Conservation (phyloP, 2,113 vertebrate species). For the Motacilla tschutschensis region DNA sequence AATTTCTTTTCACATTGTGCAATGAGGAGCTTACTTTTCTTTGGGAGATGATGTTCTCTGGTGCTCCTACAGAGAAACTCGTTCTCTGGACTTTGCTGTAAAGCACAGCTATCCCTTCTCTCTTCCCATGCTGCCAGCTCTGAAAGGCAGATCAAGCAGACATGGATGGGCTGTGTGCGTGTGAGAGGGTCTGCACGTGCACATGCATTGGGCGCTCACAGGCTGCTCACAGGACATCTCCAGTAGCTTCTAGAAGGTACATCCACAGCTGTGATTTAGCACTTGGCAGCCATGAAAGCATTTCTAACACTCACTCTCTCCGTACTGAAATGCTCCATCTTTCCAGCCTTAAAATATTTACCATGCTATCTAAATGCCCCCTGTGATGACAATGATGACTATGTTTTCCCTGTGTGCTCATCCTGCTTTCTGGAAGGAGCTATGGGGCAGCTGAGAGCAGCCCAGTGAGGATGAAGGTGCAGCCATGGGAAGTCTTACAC, state of each 20-base stretch:
- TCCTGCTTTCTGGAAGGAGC: background rate
- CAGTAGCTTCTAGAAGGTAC: background rate
- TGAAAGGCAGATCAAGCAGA: background rate
- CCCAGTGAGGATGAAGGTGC: background rate
- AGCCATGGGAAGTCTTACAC: background rate
- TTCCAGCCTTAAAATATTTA: background rate
- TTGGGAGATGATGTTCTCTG: background rate
- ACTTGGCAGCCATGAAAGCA: background rate
- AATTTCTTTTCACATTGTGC: background rate
- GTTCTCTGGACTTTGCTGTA: background rate
- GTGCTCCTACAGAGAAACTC: background rate
- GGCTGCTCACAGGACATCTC: background rate
- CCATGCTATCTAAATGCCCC: background rate
- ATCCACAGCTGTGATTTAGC: background rate
- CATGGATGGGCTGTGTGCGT: background rate
- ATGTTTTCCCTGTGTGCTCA: background rate
- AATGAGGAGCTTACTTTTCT: background rate
- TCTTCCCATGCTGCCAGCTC: background rate
- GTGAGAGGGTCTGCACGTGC: background rate
- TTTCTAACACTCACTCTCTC: background rate
- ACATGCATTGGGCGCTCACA: fast-evolving
- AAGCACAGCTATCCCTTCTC: background rate
- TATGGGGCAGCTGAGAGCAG: background rate
- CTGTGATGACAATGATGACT: background rate
- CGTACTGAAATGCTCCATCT: fast-evolving